These are phyloP conservation scores for Peromyscus eremicus DNA, from an alignment of 2,797 vertebrate genomes.

Conservation along the genomic window DNA sequence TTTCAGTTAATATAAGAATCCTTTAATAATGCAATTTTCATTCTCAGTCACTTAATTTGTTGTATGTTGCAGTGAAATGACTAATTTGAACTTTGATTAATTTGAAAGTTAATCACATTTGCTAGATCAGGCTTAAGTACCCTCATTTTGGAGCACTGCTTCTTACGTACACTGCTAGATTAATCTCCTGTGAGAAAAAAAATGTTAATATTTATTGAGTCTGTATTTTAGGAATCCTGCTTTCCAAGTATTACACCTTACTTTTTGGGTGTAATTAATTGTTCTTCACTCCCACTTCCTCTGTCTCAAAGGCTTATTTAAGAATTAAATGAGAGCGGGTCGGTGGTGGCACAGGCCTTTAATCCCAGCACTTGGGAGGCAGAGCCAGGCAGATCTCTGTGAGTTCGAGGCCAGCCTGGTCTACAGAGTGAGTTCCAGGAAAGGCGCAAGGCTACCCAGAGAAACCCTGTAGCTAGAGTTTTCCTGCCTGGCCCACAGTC, in stretches of 20 bases:
- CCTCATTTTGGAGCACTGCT: not conserved
- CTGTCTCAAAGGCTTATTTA: slow-evolving; percentile 12
- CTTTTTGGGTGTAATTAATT: slow-evolving; percentile 26
- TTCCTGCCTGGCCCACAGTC: too few species aligned
- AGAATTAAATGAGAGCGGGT: not conserved
- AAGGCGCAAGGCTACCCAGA: too few species aligned
- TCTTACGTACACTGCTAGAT: not conserved
- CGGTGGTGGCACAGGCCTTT: too few species aligned
- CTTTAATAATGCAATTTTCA: slow-evolving; percentile 37
- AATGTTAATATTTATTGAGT: not conserved
- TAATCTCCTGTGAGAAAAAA: slow-evolving; percentile 47
- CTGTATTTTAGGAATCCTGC: not conserved
- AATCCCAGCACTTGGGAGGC: too few species aligned
- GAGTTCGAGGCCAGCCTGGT: too few species aligned
- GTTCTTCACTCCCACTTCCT: not conserved
- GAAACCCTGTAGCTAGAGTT: too few species aligned
- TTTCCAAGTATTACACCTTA: not conserved
- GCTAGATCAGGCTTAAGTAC: not conserved
- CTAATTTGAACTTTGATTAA: slow-evolving; percentile 55
- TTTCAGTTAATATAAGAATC: slow-evolving; percentile 40
- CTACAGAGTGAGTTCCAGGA: too few species aligned
- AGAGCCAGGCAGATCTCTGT: too few species aligned
- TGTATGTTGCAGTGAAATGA: slow-evolving; percentile 53
- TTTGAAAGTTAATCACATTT: slow-evolving; percentile 57
- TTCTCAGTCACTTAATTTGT: slow-evolving; percentile 49